Base-by-base conservation (phyloP, 2,888 invertebrate species). In the Chrysotoxum bicinctum region DNA sequence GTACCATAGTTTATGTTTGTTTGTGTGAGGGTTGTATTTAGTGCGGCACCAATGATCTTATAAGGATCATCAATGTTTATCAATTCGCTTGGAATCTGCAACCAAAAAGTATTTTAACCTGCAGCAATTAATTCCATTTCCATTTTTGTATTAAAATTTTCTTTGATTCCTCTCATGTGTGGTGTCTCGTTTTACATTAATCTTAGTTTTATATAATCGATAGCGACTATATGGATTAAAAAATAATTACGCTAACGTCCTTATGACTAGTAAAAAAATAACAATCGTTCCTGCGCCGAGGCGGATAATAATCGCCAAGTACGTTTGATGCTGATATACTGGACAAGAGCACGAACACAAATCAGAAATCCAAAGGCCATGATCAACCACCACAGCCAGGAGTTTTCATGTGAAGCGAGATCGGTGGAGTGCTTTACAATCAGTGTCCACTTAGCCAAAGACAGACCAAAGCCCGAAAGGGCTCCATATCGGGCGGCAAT, bases 401-500 rank as follows among this genome's bases (percentile, higher is more conserved):
- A 96, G 92, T 97, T 97, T 92, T 97, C 97, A 90, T 96, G 96
- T 10, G 96, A 96, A 75, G 96, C 96, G 88, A 97, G 93, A 90
- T 97, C 97, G 68, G 97, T 97, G 88, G 97, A 97, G 90, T 97
- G 96, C 91, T 98, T 98, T 12, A 98, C 97, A 89, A 98, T 98
- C 88, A 98, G 94, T 37, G 98, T 98, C 98, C 98, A 98, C 93
- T 98, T 98, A 87, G 98, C 97, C 87, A 98, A 93, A 7, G 98
- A 98, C 16, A 98, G 93, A 1, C 98, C 98, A 90, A 98, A 98
- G 73, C 98, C 98, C 54, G 98, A 96, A 62, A 98, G 93, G 1
- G 98, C 98, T 30, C 98, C 98, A 91, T 98, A 98, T 88, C 98
- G 95, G 35, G 97, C 97, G 45, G 98, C 98, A 89, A 98, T 97